phyloP scores from a whole-genome alignment of 1,140 invertebrate species.

The Thaumatotibia leucotreta region DNA sequence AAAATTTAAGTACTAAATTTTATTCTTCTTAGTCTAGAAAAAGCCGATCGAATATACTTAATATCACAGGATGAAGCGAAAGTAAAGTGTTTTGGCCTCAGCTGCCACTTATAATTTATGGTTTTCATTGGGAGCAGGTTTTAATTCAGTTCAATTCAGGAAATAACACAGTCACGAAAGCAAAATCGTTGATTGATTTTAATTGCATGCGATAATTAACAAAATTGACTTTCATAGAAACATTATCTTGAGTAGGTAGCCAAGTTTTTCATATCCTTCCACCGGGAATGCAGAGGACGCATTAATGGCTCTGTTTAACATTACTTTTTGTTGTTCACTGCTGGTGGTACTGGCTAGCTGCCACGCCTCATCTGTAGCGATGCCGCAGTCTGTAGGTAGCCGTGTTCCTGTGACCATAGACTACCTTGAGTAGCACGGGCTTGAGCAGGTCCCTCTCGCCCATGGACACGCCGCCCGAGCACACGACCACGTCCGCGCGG shows the following conservation, averaged over 20 bases:
- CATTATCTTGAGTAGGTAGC: not conserved
- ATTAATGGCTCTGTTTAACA: too few species aligned
- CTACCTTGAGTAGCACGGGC: slow-evolving; percentile 80
- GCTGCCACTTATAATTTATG: not conserved
- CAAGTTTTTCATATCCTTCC: too few species aligned
- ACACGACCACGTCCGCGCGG: too few species aligned
- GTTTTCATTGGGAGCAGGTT: too few species aligned
- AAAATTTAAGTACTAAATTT: too few species aligned
- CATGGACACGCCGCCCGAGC: slow-evolving; percentile 97
- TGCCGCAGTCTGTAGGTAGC: not conserved
- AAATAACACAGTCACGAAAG: not conserved
- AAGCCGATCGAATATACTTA: not conserved
- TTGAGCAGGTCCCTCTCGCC: slow-evolving; percentile 96
- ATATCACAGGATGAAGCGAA: not conserved
- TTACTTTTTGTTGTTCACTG: too few species aligned
- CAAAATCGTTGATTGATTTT: not conserved
- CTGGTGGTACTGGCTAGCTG: too few species aligned
- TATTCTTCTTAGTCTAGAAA: too few species aligned
- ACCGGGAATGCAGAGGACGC: too few species aligned
- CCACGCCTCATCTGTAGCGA: too few species aligned
- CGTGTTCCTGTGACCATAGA: too few species aligned
- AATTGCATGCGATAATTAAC: not conserved
- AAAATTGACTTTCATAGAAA: not conserved
- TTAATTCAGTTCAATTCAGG: not conserved
- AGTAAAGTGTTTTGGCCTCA: not conserved